Evolutionary conservation across 2,797 vertebrate genomes (phyloP), one percentile per base, ranked within the genome.

Genomic region (Bradypodion pumilum): DNA sequence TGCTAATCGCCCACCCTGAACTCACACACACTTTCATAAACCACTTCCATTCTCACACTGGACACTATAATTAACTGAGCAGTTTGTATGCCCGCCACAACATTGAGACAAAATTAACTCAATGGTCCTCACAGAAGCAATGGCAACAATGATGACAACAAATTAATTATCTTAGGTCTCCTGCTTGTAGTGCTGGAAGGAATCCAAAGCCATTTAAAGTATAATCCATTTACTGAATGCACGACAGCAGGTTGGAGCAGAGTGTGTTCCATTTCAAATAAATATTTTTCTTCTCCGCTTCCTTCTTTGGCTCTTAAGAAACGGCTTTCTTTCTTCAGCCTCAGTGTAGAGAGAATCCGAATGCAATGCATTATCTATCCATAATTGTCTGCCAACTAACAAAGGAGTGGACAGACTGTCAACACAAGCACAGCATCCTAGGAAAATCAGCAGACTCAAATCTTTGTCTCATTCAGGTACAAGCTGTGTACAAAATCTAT

Each of bases 401-500:
- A 2, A 1, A 27, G 25, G 25, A 5, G 21, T 37, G 5, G 16
- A 37, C 2, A 1, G 7, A 12, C 44, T 4, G 7, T 12, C 21
- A n/a, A 23, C 7, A 7, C 29, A 29, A 40, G 65, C 37, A 49
- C 37, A 63, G 12, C 72, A 44, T 9, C n/a, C 85, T 32, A 12
- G n/a, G 19, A 27, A 32, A 35, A 32, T 27, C 23, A 7, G 16
- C 25, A 23, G 3, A 2, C 63, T 16, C 5, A 10, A 8, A 6
- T 78, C 7, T 3, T 46, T 16, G 5, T 13, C n/a, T 77, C 81
- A 27, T 82, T 40, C 23, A 69, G 66, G 10, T 60, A 37, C 52
- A 59, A 21, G n/a, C 63, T 69, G 32, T 27, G 12, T n/a, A 35
- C 9, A 68, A 23, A 10, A 4, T 1, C 15, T 13, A 76, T 12